Evolutionary conservation across 2,113 vertebrate genomes (phyloP).

Genomic region (Gymnobelideus leadbeateri): DNA sequence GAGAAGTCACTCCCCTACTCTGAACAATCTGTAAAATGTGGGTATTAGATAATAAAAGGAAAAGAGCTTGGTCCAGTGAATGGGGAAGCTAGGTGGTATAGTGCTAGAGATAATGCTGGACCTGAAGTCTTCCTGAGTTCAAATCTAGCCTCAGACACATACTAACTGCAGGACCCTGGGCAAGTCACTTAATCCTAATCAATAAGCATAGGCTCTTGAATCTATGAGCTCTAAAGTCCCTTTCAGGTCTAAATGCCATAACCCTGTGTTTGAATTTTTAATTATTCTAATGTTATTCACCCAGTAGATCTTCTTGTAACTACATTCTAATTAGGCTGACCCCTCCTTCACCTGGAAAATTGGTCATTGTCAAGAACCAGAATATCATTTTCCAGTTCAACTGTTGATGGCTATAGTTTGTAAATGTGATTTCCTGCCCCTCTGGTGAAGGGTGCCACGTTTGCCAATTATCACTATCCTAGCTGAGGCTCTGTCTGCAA

Average conservation of each 20-base stretch:
- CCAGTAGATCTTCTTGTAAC: conserved; percentile 7
- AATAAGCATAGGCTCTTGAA: background rate
- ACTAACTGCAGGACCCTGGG: background rate
- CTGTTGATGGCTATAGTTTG: background rate
- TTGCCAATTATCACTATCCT: conserved; percentile 71
- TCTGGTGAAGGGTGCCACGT: conserved; percentile 5
- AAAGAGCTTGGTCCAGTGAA: background rate
- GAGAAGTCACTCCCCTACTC: background rate
- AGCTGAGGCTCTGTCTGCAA: conserved; percentile 72
- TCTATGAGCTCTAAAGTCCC: background rate
- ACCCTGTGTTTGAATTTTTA: background rate
- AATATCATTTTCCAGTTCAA: background rate
- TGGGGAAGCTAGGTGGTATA: no score
- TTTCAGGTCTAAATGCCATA: background rate
- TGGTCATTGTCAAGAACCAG: conserved; percentile 61
- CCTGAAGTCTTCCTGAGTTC: background rate
- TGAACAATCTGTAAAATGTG: background rate
- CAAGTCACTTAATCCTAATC: background rate
- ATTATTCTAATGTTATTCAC: conserved; percentile 4
- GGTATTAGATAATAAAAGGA: background rate
- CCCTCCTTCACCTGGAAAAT: conserved; percentile 72
- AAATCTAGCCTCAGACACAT: background rate
- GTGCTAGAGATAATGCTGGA: background rate
- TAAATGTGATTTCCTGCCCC: conserved; percentile 44
- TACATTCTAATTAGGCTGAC: conserved; percentile 51